A percentile compares a stretch with the other conserved stretches of the same genome.
Evolutionary conservation across 2,888 invertebrate genomes (phyloP).

Genomic region (Plagodis dolabraria): DNA sequence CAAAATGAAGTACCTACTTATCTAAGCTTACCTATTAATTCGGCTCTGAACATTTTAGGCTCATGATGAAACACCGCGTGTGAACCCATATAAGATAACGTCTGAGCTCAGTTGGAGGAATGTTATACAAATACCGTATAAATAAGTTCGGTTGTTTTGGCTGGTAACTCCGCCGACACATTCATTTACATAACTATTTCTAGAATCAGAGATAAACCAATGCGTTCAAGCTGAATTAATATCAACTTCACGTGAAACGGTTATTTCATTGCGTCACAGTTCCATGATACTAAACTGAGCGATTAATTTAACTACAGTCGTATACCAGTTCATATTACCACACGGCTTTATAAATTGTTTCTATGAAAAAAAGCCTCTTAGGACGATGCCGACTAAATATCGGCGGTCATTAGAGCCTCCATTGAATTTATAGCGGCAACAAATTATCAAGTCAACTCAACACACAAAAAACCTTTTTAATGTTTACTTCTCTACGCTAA

Average conservation of each 20-base stretch:
- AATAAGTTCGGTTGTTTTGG: constrained; percentile 35
- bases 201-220: constrained; percentile 35
- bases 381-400: constrained; percentile 48
- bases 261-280: constrained; percentile 42
- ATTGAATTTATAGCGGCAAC: constrained; percentile 53
- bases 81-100: constrained; percentile 24
- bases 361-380: constrained; percentile 46
- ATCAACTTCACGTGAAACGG: constrained; percentile 23
- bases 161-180: constrained; percentile 34
- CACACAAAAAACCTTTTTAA: constrained; percentile 40
- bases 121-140: constrained; percentile 24
- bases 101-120: constrained; percentile 12
- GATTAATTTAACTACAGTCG: constrained; percentile 46
- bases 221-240: constrained; percentile 14
- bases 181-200: constrained; percentile 47
- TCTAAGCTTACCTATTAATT: no score
- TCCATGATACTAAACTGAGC: constrained; percentile 45
- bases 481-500: constrained; percentile 43
- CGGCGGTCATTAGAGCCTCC: constrained; percentile 49
- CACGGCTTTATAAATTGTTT: constrained; percentile 48
- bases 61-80: constrained; percentile 6
- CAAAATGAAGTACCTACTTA: no score
- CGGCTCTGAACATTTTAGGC: not conserved
- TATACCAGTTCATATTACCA: constrained; percentile 50
- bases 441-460: constrained; percentile 49